These are phyloP conservation scores for Paramormyrops kingsleyae DNA, from an alignment of 2,113 vertebrate species.

Conservation along the genomic window DNA sequence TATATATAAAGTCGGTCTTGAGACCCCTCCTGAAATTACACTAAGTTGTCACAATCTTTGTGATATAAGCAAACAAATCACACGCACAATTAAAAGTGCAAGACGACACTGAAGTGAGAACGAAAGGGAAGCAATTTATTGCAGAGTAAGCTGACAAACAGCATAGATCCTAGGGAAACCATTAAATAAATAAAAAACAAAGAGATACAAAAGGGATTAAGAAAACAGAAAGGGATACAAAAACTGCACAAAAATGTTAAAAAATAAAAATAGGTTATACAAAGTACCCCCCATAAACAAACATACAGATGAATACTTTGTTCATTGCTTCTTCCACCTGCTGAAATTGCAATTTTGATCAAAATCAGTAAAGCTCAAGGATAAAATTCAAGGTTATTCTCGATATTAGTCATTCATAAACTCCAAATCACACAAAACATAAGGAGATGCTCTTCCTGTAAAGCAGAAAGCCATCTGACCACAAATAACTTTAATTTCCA, in stretches of 20 bases:
- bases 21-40: too few relatives aligned
- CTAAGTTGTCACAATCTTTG: background rate
- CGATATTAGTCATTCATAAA: background rate
- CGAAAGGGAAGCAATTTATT: slow-evolving; percentile 56
- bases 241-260: slow-evolving; percentile 1
- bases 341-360: background rate
- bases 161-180: slow-evolving; percentile 14
- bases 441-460: background rate
- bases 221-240: background rate
- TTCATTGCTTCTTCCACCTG: background rate
- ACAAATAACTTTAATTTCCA: background rate
- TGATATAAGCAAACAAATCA: background rate
- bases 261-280: background rate
- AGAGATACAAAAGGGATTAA: background rate
- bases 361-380: background rate
- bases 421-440: slow-evolving; percentile 7
- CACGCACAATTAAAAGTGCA: background rate
- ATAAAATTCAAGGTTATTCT: background rate
- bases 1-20: too few relatives aligned
- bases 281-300: slow-evolving; percentile 8
- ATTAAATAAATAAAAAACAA: background rate
- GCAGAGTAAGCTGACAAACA: slow-evolving; percentile 45
- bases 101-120: slow-evolving; percentile 28
- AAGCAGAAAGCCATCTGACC: background rate
- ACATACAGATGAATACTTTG: slow-evolving; percentile 2